Evolutionary conservation across 2,888 invertebrate genomes (phyloP).

Genomic region (Nephrotoma guestfalica): DNA sequence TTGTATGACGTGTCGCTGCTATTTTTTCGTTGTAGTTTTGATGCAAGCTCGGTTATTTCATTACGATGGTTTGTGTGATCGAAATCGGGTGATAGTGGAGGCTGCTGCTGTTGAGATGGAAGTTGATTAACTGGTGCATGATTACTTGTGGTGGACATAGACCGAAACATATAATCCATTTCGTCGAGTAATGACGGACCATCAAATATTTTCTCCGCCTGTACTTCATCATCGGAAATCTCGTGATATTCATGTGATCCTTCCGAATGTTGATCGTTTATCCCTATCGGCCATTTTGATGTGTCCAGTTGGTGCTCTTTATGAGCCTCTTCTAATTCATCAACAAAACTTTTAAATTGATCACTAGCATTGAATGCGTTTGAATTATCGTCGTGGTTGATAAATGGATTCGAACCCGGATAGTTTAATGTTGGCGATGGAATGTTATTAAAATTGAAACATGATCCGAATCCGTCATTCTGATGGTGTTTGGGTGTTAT

Average conservation of each 20-base stretch:
- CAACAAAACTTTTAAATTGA: constrained; percentile 10
- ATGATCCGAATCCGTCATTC: constrained; percentile 19
- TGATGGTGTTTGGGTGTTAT: constrained; percentile 28
- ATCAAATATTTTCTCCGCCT: constrained; percentile 40
- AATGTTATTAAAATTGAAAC: constrained; percentile 23
- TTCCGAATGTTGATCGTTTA: constrained; percentile 17
- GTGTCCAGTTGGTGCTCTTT: constrained; percentile 4
- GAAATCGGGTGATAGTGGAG: constrained; percentile 30
- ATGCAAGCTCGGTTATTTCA: constrained; percentile 49
- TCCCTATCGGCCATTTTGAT: constrained; percentile 8
- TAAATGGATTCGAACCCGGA: neutral
- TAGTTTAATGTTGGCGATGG: neutral
- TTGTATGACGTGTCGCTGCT: constrained; percentile 18
- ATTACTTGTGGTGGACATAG: constrained; percentile 29
- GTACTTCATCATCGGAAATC: constrained; percentile 61
- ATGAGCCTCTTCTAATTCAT: neutral
- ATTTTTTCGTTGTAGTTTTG: constrained; percentile 26
- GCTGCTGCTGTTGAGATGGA: constrained; percentile 13
- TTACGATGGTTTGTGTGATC: constrained; percentile 51
- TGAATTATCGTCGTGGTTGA: constrained; percentile 9
- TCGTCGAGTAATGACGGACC: constrained; percentile 84
- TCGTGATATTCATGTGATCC: constrained; percentile 63
- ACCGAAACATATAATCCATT: constrained; percentile 75
- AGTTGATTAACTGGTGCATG: constrained; percentile 2
- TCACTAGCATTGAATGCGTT: constrained; percentile 20